Percentiles rank a stretch among this genome's conserved stretches.
Evolutionary conservation across 2,888 invertebrate species (phyloP).

Genomic region (Gymnosoma rotundatum): DNA sequence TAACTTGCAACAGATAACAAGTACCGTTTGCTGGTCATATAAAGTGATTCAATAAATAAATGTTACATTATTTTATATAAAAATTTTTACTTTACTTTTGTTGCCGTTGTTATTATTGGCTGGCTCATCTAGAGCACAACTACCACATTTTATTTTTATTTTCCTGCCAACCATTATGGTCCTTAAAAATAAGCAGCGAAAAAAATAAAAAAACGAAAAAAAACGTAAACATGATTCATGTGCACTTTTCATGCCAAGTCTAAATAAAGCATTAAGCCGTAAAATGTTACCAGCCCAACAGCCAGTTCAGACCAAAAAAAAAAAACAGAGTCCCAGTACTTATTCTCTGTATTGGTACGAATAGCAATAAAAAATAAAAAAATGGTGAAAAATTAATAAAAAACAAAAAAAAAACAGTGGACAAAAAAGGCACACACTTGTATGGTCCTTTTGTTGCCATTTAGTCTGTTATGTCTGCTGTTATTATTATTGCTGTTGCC

Average conservation of each 20-base stretch:
- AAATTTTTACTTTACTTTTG: slow-evolving; percentile 17
- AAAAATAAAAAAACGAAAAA: not conserved
- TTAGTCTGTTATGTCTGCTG: slow-evolving; percentile 56
- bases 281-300: slow-evolving; percentile 55
- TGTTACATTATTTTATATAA: slow-evolving; percentile 11
- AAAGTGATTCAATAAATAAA: slow-evolving; percentile 20
- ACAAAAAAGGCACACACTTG: slow-evolving; percentile 57
- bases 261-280: slow-evolving; percentile 70
- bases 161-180: slow-evolving; percentile 45
- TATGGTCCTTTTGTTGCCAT: slow-evolving; percentile 64
- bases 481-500: slow-evolving; percentile 50
- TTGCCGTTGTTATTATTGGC: slow-evolving; percentile 43
- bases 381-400: slow-evolving; percentile 66
- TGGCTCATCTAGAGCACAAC: slow-evolving; percentile 54
- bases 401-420: not conserved
- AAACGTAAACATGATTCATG: slow-evolving; percentile 65
- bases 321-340: slow-evolving; percentile 19
- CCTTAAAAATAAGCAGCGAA: slow-evolving; percentile 1
- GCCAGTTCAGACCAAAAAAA: slow-evolving; percentile 6
- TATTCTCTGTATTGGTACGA: slow-evolving; percentile 14
- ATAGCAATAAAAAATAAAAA: slow-evolving; percentile 11
- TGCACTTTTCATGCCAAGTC: slow-evolving; percentile 67
- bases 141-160: slow-evolving; percentile 47
- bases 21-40: not conserved
- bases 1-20: not conserved